Conservation (phyloP, 2,888 invertebrate genomes). For the Xylota segnis region DNA sequence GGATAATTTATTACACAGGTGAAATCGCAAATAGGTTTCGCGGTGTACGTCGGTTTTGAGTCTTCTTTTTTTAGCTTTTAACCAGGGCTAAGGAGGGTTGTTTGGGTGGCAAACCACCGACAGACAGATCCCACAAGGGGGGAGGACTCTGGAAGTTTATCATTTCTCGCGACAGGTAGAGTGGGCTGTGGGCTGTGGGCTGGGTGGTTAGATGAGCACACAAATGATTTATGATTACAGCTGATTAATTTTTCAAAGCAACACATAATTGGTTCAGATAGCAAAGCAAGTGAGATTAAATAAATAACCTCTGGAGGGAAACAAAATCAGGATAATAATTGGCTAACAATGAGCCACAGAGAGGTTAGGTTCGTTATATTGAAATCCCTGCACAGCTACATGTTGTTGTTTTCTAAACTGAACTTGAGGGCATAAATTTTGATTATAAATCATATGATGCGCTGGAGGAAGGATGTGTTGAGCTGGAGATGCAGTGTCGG, state of each 20-base stretch:
- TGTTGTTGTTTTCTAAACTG: conserved; percentile 9
- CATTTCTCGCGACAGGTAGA: conserved; percentile 57
- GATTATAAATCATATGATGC: conserved; percentile 24
- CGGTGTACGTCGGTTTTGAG: conserved; percentile 5
- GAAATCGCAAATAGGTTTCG: conserved; percentile 53
- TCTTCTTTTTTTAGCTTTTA: conserved; percentile 38
- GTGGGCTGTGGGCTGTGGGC: not conserved
- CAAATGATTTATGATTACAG: conserved; percentile 67
- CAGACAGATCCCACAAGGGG: conserved; percentile 27
- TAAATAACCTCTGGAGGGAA: conserved; percentile 28
- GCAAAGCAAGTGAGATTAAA: conserved; percentile 49
- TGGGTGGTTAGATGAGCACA: conserved; percentile 33
- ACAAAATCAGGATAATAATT: conserved; percentile 42
- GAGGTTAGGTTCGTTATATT: not conserved
- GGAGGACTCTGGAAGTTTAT: conserved; percentile 32
- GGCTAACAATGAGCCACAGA: conserved; percentile 20
- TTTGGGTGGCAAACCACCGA: conserved; percentile 33
- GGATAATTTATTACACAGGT: conserved; percentile 74
- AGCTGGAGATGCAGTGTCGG: too few relatives aligned
- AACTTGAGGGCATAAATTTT: conserved; percentile 26
- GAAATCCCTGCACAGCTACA: not conserved
- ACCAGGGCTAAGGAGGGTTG: conserved; percentile 23
- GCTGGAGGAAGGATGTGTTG: not conserved
- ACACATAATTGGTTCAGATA: conserved; percentile 57
- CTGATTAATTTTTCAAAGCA: conserved; percentile 67